phyloP scores from a whole-genome alignment of 2,797 vertebrate genomes.

The Buceros bicornis region DNA sequence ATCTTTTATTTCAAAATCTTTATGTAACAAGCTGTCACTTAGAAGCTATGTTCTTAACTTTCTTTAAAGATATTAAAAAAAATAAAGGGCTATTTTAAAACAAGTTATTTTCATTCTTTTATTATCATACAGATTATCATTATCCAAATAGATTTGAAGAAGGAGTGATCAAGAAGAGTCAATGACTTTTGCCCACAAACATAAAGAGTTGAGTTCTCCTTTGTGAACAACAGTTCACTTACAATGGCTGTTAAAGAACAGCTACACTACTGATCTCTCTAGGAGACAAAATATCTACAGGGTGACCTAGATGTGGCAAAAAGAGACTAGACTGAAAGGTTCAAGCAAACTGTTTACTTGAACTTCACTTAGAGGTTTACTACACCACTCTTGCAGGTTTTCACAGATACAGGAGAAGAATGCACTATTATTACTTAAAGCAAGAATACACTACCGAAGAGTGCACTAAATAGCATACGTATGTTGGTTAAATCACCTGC shows the following conservation, averaged over 20 bases:
- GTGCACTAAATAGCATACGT: no score
- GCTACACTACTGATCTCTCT: not conserved
- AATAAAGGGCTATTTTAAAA: not conserved
- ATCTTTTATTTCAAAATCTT: not conserved
- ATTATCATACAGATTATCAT: not conserved
- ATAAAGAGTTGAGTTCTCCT: not conserved
- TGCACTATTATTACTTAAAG: no score
- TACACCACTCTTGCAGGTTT: no score
- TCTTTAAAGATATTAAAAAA: not conserved
- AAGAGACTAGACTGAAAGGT: no score
- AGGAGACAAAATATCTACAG: not conserved
- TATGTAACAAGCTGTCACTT: not conserved
- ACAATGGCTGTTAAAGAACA: not conserved
- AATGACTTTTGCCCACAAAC: not conserved
- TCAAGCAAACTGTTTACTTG: no score
- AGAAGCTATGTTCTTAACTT: not conserved
- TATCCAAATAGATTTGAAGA: not conserved
- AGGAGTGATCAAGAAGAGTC: not conserved
- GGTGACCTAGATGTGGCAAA: not conserved
- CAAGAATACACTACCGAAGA: no score
- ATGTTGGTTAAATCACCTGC: no score
- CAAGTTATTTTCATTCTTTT: not conserved
- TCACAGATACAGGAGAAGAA: no score
- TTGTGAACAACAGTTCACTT: not conserved
- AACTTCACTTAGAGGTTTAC: no score